Conservation (phyloP, 2,888 invertebrate species). For the Cataglyphis cursor region DNA sequence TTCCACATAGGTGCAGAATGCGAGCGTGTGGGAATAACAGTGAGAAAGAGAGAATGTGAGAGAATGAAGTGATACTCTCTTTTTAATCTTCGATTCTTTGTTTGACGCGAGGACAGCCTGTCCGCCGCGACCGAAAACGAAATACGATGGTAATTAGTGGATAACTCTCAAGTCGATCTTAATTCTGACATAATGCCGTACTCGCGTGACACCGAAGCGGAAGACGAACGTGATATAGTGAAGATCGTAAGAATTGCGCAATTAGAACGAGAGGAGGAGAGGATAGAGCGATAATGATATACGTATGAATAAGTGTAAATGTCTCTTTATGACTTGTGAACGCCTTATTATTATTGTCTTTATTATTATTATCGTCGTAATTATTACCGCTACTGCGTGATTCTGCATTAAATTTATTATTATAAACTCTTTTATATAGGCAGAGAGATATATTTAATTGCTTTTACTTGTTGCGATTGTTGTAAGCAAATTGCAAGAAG, state of each 20-base stretch:
- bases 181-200: conserved; percentile 23
- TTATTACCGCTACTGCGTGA: conserved; percentile 34
- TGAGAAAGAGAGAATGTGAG: conserved; percentile 63
- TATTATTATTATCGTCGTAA: conserved; percentile 12
- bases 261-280: conserved; percentile 29
- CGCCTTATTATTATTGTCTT: conserved; percentile 4
- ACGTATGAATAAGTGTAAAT: conserved; percentile 13
- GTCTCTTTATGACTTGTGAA: conserved; percentile 37
- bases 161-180: conserved; percentile 37
- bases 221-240: conserved; percentile 18
- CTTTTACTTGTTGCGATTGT: conserved; percentile 10
- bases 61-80: conserved; percentile 52
- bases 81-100: conserved; percentile 59
- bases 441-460: conserved; percentile 4
- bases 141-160: conserved; percentile 32
- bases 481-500: conserved; percentile 18
- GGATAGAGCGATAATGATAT: conserved; percentile 38
- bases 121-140: conserved; percentile 46
- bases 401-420: conserved; percentile 9
- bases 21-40: conserved; percentile 42
- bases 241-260: conserved; percentile 22
- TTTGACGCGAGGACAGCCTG: conserved; percentile 58
- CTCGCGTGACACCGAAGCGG: conserved; percentile 32
- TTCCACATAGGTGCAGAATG: conserved; percentile 69
- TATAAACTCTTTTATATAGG: conserved; percentile 9